Percentiles rank a stretch among this genome's conserved stretches.
phyloP scores from a whole-genome alignment of 2,113 vertebrate genomes.

The Phocoena sinus region DNA sequence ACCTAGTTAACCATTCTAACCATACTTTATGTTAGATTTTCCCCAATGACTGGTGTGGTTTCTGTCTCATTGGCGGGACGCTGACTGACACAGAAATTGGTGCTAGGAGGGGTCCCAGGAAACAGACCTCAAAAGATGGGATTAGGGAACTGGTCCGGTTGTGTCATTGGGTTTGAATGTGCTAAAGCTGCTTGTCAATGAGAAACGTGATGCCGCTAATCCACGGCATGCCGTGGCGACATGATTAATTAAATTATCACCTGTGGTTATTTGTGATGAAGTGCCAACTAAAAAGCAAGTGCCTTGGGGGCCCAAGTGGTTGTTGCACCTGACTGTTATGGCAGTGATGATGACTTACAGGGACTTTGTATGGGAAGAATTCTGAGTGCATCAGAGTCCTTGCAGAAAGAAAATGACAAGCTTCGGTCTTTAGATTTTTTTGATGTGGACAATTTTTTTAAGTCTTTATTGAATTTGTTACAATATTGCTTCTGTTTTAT shows the following conservation, averaged over 20 bases:
- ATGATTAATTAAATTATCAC: slow-evolving; percentile 20
- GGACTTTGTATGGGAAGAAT: not conserved
- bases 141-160: not conserved
- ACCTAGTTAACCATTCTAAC: not conserved
- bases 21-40: slow-evolving; percentile 6
- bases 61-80: not conserved
- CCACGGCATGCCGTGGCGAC: not conserved
- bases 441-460: no score
- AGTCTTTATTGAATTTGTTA: no score
- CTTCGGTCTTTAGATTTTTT: not conserved
- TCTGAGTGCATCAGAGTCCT: not conserved
- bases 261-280: not conserved
- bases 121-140: not conserved
- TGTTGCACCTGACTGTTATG: not conserved
- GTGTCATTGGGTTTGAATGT: not conserved
- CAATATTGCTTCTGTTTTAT: no score
- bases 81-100: not conserved
- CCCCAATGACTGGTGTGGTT: not conserved
- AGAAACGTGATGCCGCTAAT: not conserved
- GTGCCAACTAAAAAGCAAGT: not conserved
- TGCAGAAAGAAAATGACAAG: not conserved
- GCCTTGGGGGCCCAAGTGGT: not conserved
- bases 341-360: not conserved
- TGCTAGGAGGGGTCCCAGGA: not conserved
- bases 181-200: not conserved